Percentiles rank a stretch among this genome's conserved stretches.
phyloP scores from a whole-genome alignment of 1,140 invertebrate genomes.

The Magallana angulata region DNA sequence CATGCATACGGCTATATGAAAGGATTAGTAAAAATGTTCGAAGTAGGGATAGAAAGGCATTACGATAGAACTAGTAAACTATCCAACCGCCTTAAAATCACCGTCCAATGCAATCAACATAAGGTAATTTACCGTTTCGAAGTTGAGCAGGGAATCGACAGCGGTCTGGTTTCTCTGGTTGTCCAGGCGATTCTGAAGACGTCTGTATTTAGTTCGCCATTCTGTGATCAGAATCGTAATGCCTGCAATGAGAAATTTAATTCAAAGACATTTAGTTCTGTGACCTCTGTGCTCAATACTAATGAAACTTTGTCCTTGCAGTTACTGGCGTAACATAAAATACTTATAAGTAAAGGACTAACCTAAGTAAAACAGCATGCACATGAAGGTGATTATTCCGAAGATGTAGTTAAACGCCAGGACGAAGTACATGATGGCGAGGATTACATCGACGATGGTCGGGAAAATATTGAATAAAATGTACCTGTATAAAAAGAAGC shows the following conservation, averaged over 20 bases:
- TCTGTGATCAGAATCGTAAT: conserved; percentile 93
- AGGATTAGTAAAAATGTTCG: too few species aligned
- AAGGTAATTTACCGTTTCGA: conserved; percentile 87
- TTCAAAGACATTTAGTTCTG: too few species aligned
- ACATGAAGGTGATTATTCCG: conserved; percentile 93
- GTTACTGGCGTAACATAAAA: not conserved
- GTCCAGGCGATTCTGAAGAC: conserved; percentile 94
- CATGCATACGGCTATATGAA: too few species aligned
- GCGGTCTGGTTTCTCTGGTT: conserved; percentile 92
- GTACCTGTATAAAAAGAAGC: conserved; percentile 75
- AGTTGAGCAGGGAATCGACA: conserved; percentile 96
- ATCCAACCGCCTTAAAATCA: too few species aligned
- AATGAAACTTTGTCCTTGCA: not conserved
- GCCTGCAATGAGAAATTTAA: conserved; percentile 80
- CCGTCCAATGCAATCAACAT: too few species aligned
- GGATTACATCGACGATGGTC: conserved; percentile 93
- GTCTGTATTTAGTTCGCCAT: conserved; percentile 95
- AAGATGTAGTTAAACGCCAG: conserved; percentile 94
- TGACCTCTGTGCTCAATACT: too few species aligned
- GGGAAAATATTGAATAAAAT: conserved; percentile 87
- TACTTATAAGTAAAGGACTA: conserved; percentile 76
- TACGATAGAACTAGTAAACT: too few species aligned
- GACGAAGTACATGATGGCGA: conserved; percentile 94
- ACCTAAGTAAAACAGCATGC: conserved; percentile 96
- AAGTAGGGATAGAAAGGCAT: too few species aligned